Evolutionary conservation across 2,888 invertebrate species (phyloP).

Genomic region (Chalcis sispes): DNA sequence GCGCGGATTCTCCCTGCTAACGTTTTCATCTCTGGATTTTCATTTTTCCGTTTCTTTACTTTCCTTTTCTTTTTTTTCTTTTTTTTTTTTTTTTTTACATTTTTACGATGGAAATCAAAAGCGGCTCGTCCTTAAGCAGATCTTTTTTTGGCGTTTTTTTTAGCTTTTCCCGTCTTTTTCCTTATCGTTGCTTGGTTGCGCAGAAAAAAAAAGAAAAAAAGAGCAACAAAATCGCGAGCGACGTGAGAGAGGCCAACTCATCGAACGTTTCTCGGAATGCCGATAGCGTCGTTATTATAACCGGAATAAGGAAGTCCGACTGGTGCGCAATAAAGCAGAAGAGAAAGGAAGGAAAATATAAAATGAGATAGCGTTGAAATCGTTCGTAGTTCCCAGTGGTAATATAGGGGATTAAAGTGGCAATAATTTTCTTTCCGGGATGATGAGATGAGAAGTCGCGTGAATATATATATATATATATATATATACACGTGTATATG

Average conservation of each 20-base stretch:
- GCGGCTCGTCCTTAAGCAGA: too few relatives aligned
- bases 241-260: too few relatives aligned
- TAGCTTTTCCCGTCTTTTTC: slow-evolving; percentile 2
- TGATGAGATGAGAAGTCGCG: not conserved
- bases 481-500: too few relatives aligned
- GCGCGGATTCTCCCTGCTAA: not conserved
- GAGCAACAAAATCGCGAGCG: too few relatives aligned
- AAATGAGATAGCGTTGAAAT: too few relatives aligned
- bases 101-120: too few relatives aligned
- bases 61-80: not conserved
- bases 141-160: too few relatives aligned
- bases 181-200: not conserved
- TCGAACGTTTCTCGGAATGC: not conserved
- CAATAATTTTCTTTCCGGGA: slow-evolving; percentile 48
- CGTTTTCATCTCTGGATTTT: not conserved
- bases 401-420: slow-evolving; percentile 37
- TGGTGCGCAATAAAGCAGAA: not conserved
- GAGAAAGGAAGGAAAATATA: not conserved
- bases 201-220: not conserved
- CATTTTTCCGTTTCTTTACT: slow-evolving; percentile 6
- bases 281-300: slow-evolving; percentile 33
- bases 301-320: slow-evolving; percentile 48
- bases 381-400: not conserved
- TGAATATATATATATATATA: too few relatives aligned
- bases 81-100: too few relatives aligned